phyloP scores from a whole-genome alignment of 2,797 vertebrate species.

The Sebastolobus alascanus region DNA sequence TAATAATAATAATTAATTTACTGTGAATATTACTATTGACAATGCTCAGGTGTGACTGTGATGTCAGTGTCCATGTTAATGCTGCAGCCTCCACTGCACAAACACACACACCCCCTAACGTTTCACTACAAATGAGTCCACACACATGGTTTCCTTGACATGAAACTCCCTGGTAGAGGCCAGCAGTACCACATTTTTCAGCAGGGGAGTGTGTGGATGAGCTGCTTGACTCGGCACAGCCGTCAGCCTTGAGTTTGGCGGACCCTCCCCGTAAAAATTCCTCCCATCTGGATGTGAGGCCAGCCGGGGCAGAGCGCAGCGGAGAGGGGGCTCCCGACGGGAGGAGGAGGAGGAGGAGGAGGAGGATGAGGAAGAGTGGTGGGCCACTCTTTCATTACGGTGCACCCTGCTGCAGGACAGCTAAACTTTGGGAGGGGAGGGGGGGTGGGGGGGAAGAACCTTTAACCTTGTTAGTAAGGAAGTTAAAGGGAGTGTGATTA shows the following conservation, averaged over 20 bases:
- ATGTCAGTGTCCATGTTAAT: background rate
- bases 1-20: background rate
- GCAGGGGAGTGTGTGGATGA: slow-evolving; percentile 48
- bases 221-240: slow-evolving; percentile 61
- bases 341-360: slow-evolving; percentile 58
- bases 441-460: slow-evolving; percentile 39
- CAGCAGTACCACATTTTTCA: slow-evolving; percentile 28
- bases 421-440: slow-evolving; percentile 59
- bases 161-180: slow-evolving; percentile 17
- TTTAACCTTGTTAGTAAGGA: slow-evolving; percentile 29
- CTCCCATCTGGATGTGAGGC: slow-evolving; percentile 85
- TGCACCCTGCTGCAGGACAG: slow-evolving; percentile 61
- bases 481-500: slow-evolving; percentile 25
- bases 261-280: slow-evolving; percentile 86
- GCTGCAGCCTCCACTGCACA: background rate
- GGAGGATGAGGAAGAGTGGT: slow-evolving; percentile 53
- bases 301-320: slow-evolving; percentile 82
- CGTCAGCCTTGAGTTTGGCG: slow-evolving; percentile 69
- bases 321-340: slow-evolving; percentile 78
- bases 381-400: slow-evolving; percentile 60
- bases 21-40: slow-evolving; percentile 7
- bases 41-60: slow-evolving; percentile 30
- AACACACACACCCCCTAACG: no score
- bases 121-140: slow-evolving; percentile 5
- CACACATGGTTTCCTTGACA: slow-evolving; percentile 2